Evolutionary conservation across 1,140 invertebrate species (phyloP).

Genomic region (Pachyrhynchus sulphureomaculatus): DNA sequence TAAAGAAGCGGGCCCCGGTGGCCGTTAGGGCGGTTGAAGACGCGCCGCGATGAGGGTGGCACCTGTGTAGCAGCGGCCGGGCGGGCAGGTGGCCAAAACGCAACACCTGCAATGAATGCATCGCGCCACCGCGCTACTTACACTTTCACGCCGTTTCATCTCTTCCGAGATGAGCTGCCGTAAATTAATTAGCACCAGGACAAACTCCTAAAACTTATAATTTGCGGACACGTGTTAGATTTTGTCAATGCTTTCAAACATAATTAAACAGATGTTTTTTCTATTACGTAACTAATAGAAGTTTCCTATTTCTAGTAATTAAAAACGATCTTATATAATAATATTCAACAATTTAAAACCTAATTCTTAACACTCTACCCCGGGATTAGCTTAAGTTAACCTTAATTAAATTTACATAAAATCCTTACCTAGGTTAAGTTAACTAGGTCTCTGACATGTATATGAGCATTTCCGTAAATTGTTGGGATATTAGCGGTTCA

Average conservation of each 20-base stretch:
- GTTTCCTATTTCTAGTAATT: too few species aligned
- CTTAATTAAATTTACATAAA: too few species aligned
- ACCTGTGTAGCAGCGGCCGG: conserved; percentile 2
- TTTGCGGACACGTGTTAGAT: conserved; percentile 3
- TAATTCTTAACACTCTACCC: too few species aligned
- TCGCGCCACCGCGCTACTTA: conserved; percentile 12
- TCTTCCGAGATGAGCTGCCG: conserved; percentile 13
- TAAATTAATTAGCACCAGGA: conserved; percentile 13
- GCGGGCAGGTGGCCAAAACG: conserved; percentile 5
- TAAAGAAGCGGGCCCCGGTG: conserved; percentile 15
- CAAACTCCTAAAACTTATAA: conserved; percentile 4
- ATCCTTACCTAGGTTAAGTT: too few species aligned
- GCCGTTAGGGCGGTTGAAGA: conserved; percentile 18
- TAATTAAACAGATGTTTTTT: conserved; percentile 5
- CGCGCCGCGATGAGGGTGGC: conserved; percentile 13
- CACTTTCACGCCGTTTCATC: conserved; percentile 22
- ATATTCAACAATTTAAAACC: too few species aligned
- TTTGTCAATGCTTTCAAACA: conserved; percentile 14
- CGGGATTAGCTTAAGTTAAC: too few species aligned
- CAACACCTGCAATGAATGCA: not conserved
- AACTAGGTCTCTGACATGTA: too few species aligned
- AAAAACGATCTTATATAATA: too few species aligned
- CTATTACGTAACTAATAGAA: not conserved
- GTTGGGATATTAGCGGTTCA: too few species aligned
- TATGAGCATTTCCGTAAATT: too few species aligned